Base-by-base conservation (phyloP, 2,113 vertebrate genomes). In the Centrocercus urophasianus region DNA sequence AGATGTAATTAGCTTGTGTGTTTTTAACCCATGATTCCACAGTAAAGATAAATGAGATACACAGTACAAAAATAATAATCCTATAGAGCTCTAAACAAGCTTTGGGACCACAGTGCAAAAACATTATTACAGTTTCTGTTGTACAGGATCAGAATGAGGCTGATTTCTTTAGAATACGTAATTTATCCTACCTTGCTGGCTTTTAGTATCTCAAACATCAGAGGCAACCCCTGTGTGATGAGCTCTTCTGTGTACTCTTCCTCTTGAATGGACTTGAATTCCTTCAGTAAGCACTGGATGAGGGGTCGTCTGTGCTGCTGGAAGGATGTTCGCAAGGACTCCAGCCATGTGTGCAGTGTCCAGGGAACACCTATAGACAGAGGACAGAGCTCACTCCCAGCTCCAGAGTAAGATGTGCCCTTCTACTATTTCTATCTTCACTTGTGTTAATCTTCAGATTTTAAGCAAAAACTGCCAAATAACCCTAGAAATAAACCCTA, bases 261-360 rank as follows among this genome's bases (percentile, higher is more conserved):
- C 64, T 99, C 99, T 95, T 99, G 99, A 25, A 99, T 99, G 90
- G 98, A 98, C 97, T 98, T 98, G 95, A 99, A 99, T 97, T 99
- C 99, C 96, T 99, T 99, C 12, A 99, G 96, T 45, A 99, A 97
- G 91, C 99, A 99, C 93, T 99, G 99, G 97, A 99, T 99, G 91
- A 99, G 98, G 5, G 99, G 99, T 56, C 99, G 96, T 38, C 99
- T 98, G 96, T 99, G 98, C 95, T 99, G 99, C 95, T 98, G 98
- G 97, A 99, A 99, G 84, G 99, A 99, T 0, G 98, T 99, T 28
- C 99, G 98, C 96, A 99, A 95, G 34, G 99, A 99, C 97, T 99
- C 99, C 94, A 99, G 89, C 99, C 99, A 99, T 0, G 98, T 99
- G 97, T 99, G 99, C 89, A 99, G 97, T 0, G 98, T 99, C 99